phyloP scores from a whole-genome alignment of 1,140 invertebrate genomes.

The Asobara japonica region DNA sequence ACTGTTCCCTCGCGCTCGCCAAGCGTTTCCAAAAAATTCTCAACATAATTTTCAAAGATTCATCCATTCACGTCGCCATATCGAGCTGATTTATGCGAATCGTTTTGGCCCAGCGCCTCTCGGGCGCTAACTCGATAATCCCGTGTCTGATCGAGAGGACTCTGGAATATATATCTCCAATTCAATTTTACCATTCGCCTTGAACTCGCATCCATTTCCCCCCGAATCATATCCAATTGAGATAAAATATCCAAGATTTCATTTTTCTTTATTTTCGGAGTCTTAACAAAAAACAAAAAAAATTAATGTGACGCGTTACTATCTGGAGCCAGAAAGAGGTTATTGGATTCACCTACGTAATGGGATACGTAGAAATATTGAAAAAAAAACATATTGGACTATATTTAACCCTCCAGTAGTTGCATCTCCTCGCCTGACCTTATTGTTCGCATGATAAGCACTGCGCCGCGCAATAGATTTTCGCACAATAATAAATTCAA shows the following conservation, averaged over 20 bases:
- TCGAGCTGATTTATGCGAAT: not conserved
- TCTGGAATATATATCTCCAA: conserved; percentile 1
- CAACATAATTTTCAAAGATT: not conserved
- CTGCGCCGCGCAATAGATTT: too few relatives aligned
- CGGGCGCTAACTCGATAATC: not conserved
- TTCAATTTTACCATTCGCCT: not conserved
- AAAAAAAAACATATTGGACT: too few relatives aligned
- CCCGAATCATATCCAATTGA: not conserved
- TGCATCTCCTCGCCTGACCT: too few relatives aligned
- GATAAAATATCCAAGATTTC: not conserved
- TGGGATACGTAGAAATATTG: too few relatives aligned
- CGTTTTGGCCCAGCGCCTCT: not conserved
- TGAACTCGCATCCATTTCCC: not conserved
- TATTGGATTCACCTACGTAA: not conserved
- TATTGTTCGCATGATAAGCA: too few relatives aligned
- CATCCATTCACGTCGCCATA: not conserved
- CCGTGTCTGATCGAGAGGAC: conserved; percentile 8
- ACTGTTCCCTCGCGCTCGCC: too few relatives aligned
- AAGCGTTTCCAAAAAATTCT: too few relatives aligned
- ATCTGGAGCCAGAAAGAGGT: not conserved
- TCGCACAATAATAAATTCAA: too few relatives aligned
- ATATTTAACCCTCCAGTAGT: too few relatives aligned
- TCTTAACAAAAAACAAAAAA: not conserved
- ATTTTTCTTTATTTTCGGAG: not conserved
- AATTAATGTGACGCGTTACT: not conserved